Percentiles rank a stretch among this genome's conserved stretches.
Conservation (phyloP, 2,113 vertebrate species). For the Indri indri region DNA sequence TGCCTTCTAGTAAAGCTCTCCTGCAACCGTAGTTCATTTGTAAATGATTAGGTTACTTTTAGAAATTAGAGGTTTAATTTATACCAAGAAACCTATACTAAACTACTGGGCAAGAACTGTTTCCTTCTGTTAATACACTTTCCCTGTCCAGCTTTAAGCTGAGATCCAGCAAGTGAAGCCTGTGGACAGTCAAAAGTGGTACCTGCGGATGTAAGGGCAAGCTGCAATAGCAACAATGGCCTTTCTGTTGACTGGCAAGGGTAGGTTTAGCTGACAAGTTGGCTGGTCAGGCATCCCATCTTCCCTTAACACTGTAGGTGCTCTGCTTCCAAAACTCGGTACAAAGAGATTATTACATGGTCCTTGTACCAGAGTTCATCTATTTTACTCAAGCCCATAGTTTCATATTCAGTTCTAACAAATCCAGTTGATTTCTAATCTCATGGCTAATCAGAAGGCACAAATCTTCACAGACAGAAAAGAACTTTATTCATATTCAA, state of each 20-base stretch:
- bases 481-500: not conserved
- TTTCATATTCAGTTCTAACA: conserved; percentile 5
- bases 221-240: not conserved
- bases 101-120: not conserved
- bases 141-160: not conserved
- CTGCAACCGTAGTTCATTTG: not conserved
- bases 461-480: not conserved
- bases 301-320: not conserved
- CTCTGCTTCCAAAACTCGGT: not conserved
- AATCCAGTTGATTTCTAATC: not conserved
- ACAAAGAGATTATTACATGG: not conserved
- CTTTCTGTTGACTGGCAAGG: not conserved
- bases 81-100: conserved; percentile 34
- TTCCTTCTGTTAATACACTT: not conserved
- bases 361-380: not conserved
- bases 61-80: conserved; percentile 50
- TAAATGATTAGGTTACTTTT: conserved; percentile 32
- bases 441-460: not conserved
- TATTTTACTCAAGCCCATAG: not conserved
- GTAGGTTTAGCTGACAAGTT: not conserved
- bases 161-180: conserved; percentile 17
- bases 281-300: not conserved
- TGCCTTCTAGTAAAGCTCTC: not conserved
- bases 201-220: not conserved
- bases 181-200: not conserved